Percentiles rank a stretch among this genome's conserved stretches.
phyloP scores from a whole-genome alignment of 1,140 invertebrate genomes.

The Drosophila willistoni region DNA sequence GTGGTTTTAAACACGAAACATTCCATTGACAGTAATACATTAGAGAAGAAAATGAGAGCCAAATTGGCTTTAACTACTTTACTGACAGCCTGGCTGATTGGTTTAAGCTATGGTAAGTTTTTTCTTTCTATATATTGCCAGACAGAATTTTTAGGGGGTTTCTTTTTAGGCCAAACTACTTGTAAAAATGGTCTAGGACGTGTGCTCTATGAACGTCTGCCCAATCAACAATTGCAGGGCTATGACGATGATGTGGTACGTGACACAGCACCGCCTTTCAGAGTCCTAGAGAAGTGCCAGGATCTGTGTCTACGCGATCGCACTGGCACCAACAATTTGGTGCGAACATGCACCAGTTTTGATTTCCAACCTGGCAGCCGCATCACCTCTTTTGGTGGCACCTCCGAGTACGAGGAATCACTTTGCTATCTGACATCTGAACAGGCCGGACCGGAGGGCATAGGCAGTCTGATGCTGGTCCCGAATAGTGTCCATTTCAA shows the following conservation, averaged over 20 bases:
- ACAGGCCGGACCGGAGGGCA: slow-evolving; percentile 92
- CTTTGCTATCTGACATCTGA: slow-evolving; percentile 94
- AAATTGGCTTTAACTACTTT: slow-evolving; percentile 22
- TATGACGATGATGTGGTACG: slow-evolving; percentile 94
- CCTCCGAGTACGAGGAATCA: slow-evolving; percentile 94
- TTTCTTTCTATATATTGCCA: not conserved
- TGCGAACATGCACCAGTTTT: slow-evolving; percentile 92
- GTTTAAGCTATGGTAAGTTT: slow-evolving; percentile 54
- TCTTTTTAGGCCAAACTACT: slow-evolving; percentile 88
- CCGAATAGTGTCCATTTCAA: slow-evolving; percentile 94
- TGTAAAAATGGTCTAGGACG: slow-evolving; percentile 94
- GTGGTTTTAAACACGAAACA: slow-evolving; percentile 24
- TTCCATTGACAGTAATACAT: slow-evolving; percentile 21
- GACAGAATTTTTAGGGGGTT: not conserved
- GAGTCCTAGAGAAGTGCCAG: slow-evolving; percentile 93
- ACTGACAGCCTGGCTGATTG: slow-evolving; percentile 10
- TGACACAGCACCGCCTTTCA: slow-evolving; percentile 91
- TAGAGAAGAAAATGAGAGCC: slow-evolving; percentile 44
- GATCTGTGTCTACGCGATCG: slow-evolving; percentile 93
- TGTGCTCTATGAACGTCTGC: slow-evolving; percentile 93
- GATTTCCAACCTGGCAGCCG: slow-evolving; percentile 95
- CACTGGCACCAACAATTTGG: slow-evolving; percentile 90
- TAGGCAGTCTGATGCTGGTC: slow-evolving; percentile 92
- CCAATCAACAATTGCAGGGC: slow-evolving; percentile 93
- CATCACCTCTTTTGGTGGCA: slow-evolving; percentile 91